Evolutionary conservation across 2,113 vertebrate species (phyloP), one percentile per base, ranked within the genome.

Genomic region (Rhinoptilus africanus): DNA sequence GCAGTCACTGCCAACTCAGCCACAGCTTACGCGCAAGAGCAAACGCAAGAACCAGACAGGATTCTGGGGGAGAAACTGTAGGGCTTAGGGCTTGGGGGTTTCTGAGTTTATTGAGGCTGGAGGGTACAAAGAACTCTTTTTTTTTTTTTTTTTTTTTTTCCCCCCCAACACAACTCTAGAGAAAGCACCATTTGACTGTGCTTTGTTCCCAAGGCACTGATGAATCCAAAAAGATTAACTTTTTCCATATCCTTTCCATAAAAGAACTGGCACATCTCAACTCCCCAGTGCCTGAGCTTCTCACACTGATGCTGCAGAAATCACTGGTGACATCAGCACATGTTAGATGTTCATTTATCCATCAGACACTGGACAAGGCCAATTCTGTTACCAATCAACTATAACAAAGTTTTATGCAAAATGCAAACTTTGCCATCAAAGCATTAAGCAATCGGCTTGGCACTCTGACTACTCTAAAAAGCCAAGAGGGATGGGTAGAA

Each of bases 11-110:
- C 4, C 59, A 71, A 9, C 64, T 73, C 64, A 30, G 43, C 9
- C 64, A 26, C 14, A 28, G 32, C 57, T 51, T 15, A 43, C 2
- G 0, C 12, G 8, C 16, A 6, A n/a, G 9, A 50, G 12, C 1
- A 5, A 64, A 41, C 15, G 51, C 30, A 32, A 41, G 53, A 69
- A 37, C 32, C 71, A 62, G 54, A 14, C 21, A 27, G 63, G 17
- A 48, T 10, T 23, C 62, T 48, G 37, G 68, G 30, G 30, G 13
- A 56, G 1, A 43, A n/a, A 18, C 43, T 34, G 8, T 4, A 64
- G 14, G 37, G 12, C 37, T 43, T 4, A 64, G 14, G 37, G 12
- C 37, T 43, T 3, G 0, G 60, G 27, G 50, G 34, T 5, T 51
- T 47, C 24, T 19, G 17, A 45, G 35, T 6, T 62, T 37, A 43